These are phyloP conservation scores for Laticauda colubrina DNA, from an alignment of 2,113 vertebrate species.

Conservation along the genomic window DNA sequence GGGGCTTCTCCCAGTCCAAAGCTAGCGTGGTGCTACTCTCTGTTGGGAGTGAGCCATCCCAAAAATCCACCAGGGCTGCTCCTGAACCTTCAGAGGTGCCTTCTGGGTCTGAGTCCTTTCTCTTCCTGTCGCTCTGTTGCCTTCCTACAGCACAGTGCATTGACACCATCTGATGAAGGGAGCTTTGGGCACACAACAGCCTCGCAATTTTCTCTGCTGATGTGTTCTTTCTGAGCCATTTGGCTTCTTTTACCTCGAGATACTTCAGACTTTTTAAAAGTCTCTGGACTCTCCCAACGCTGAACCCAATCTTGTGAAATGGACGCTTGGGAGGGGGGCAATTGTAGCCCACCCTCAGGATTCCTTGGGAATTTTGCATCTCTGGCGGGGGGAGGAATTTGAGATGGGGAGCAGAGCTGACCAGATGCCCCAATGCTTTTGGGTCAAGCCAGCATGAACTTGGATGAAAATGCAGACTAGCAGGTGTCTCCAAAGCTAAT, in stretches of 20 bases:
- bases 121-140: neutral
- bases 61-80: neutral
- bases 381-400: neutral
- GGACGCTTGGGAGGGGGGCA: neutral
- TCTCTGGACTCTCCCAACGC: neutral
- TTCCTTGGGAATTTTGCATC: neutral
- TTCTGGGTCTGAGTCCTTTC: neutral
- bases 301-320: neutral
- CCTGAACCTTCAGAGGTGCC: neutral
- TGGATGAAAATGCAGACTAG: conserved; percentile 19
- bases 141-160: neutral
- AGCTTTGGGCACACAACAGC: neutral
- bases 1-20: neutral
- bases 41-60: neutral
- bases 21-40: neutral
- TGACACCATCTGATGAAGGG: neutral
- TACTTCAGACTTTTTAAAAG: neutral
- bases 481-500: neutral
- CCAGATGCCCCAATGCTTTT: neutral
- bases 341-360: neutral
- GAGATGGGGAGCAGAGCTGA: neutral
- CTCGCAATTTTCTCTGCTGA: neutral
- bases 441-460: neutral
- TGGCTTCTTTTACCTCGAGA: neutral
- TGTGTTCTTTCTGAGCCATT: neutral